Evolutionary conservation across 1,140 invertebrate genomes (phyloP).

Genomic region (Penaeus japonicus): DNA sequence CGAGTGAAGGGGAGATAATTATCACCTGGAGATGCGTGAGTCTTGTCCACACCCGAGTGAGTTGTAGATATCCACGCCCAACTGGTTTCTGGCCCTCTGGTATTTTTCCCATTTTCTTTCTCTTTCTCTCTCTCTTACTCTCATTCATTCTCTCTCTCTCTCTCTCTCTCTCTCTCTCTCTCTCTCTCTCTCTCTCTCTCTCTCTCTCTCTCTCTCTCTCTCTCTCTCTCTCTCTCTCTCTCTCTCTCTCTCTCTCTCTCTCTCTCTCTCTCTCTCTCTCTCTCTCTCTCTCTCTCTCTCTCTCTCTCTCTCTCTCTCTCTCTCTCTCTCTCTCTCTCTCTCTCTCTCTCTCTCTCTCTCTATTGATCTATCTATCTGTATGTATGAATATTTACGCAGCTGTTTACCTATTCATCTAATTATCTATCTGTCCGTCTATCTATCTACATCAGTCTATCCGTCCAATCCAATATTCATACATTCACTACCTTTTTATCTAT

Average conservation of each 20-base stretch:
- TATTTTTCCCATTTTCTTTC: neutral
- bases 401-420: neutral
- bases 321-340: slow-evolving; percentile 12
- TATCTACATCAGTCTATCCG: neutral
- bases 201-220: neutral
- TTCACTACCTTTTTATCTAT: neutral
- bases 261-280: slow-evolving; percentile 6
- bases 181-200: no score
- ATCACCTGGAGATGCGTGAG: no score
- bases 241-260: neutral
- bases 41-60: no score
- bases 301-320: slow-evolving; percentile 36
- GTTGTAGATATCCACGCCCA: no score
- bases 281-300: slow-evolving; percentile 31
- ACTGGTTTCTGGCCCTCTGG: neutral
- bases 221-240: neutral
- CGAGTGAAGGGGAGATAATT: no score
- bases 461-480: neutral
- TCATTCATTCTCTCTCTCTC: neutral
- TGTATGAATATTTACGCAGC: neutral
- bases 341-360: slow-evolving; percentile 2
- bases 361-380: neutral
- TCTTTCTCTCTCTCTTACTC: neutral
- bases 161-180: neutral
- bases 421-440: neutral